Evolutionary conservation across 2,888 invertebrate species (phyloP).

Genomic region (Drosophila barbarae): DNA sequence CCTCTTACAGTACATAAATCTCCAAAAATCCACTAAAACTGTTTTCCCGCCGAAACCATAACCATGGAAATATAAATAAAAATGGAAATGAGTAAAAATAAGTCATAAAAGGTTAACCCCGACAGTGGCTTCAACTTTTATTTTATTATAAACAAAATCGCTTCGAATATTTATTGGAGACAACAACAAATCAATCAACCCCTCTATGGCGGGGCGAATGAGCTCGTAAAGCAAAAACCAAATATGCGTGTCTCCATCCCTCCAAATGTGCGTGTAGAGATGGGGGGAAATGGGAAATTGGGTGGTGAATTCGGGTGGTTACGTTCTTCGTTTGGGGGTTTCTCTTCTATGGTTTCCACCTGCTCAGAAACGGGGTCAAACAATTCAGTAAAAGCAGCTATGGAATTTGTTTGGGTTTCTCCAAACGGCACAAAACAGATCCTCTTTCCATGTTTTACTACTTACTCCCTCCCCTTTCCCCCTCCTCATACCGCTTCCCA

Average conservation of each 20-base stretch:
- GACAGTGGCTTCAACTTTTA: conserved; percentile 30
- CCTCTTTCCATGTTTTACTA: conserved; percentile 8
- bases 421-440: conserved; percentile 1
- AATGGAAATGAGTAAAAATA: conserved; percentile 21
- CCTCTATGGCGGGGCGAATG: conserved; percentile 32
- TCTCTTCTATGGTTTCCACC: conserved; percentile 44
- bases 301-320: conserved; percentile 2
- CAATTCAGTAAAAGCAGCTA: conserved; percentile 17
- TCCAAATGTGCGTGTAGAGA: conserved; percentile 1
- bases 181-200: conserved; percentile 61
- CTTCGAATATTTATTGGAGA: conserved; percentile 63
- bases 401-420: conserved; percentile 21
- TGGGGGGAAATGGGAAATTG: not conserved
- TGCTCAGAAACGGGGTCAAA: conserved; percentile 33
- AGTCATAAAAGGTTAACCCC: conserved; percentile 7
- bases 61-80: conserved; percentile 9
- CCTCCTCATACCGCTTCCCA: not conserved
- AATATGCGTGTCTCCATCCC: conserved; percentile 21
- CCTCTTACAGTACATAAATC: not conserved
- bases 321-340: not conserved
- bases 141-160: conserved; percentile 70
- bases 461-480: not conserved
- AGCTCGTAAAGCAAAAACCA: conserved; percentile 10
- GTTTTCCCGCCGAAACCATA: not conserved
- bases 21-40: conserved; percentile 1